Evolutionary conservation across 2,113 vertebrate genomes (phyloP).

Genomic region (Triplophysa dalaica): DNA sequence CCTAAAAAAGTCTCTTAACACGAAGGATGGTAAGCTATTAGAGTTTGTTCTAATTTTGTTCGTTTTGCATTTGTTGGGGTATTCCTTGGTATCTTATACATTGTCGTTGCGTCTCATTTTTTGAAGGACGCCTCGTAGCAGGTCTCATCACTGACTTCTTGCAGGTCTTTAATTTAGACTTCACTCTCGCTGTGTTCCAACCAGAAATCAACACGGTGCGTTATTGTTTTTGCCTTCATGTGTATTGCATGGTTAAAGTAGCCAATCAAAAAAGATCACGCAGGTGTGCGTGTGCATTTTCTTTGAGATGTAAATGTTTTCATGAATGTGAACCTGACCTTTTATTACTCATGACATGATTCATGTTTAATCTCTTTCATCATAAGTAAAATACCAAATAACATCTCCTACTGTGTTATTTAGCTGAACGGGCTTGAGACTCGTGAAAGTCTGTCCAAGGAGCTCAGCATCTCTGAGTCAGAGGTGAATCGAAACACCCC

Average conservation of each 20-base stretch:
- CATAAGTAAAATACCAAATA: neutral
- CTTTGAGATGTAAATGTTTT: no score
- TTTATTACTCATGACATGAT: no score
- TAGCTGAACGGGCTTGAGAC: slow-evolving; percentile 82
- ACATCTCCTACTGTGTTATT: neutral
- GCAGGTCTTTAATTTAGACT: slow-evolving; percentile 91
- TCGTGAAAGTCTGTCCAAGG: slow-evolving; percentile 81
- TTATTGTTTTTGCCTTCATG: neutral
- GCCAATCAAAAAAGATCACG: neutral
- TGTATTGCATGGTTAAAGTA: neutral
- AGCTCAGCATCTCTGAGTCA: slow-evolving; percentile 80
- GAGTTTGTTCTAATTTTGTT: neutral
- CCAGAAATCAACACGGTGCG: slow-evolving; percentile 91
- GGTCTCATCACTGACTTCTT: slow-evolving; percentile 92
- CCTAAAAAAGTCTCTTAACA: slow-evolving; percentile 87
- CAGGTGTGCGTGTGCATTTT: no score
- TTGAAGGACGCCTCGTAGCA: slow-evolving; percentile 83
- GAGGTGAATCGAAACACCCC: slow-evolving; percentile 78
- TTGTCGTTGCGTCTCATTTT: neutral
- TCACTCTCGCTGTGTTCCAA: slow-evolving; percentile 92
- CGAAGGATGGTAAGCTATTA: slow-evolving; percentile 83
- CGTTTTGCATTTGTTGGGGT: neutral
- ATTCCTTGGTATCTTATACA: neutral
- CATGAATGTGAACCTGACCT: neutral
- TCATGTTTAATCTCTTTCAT: neutral